Conservation (phyloP, 2,888 invertebrate species). For the Julus scandinavius region DNA sequence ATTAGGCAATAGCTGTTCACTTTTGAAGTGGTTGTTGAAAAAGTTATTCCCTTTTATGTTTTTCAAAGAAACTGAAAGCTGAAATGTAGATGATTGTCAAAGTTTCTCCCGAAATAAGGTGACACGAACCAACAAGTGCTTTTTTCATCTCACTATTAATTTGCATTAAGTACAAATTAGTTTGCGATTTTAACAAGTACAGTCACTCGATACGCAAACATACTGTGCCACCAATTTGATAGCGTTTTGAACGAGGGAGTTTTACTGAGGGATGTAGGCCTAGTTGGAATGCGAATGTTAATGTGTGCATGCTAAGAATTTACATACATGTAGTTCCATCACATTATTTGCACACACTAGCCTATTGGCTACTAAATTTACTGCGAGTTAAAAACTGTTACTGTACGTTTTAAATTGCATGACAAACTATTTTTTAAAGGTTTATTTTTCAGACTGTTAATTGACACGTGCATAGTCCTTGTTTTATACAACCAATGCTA, state of each 20-base stretch:
- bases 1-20: background rate
- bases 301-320: background rate
- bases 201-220: background rate
- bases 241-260: background rate
- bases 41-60: background rate
- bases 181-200: background rate
- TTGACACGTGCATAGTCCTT: conserved; percentile 34
- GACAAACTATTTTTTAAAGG: conserved; percentile 50
- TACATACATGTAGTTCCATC: conserved; percentile 17
- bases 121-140: conserved; percentile 28
- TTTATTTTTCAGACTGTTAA: conserved; percentile 53
- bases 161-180: conserved; percentile 35
- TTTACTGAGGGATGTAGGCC: background rate
- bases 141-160: background rate
- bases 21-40: conserved; percentile 1
- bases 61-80: background rate
- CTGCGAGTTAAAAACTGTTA: conserved; percentile 39
- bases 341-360: background rate
- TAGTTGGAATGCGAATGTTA: background rate
- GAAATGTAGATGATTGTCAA: background rate
- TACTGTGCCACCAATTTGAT: background rate
- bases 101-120: background rate
- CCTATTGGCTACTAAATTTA: background rate
- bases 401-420: conserved; percentile 31
- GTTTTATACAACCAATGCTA: conserved; percentile 49